Percentiles rank a stretch among this genome's conserved stretches.
Conservation (phyloP, 1,140 invertebrate genomes). For the Zelostemma sp. region DNA sequence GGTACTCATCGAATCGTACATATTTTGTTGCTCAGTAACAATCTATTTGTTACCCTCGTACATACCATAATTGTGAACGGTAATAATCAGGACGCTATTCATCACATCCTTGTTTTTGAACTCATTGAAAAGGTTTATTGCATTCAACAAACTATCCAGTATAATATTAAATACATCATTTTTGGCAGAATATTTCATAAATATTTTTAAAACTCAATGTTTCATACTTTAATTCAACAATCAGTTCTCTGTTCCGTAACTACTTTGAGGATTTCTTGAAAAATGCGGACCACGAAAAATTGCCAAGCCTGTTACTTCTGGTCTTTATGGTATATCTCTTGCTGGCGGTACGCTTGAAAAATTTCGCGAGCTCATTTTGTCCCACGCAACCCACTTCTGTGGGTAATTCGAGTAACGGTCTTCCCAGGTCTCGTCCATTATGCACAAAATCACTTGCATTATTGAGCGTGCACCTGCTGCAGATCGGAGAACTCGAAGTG, state of each 20-base stretch:
- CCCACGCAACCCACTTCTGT: constrained; percentile 35
- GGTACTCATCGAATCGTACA: no score
- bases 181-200: background rate
- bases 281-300: constrained; percentile 27
- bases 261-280: background rate
- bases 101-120: no score
- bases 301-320: constrained; percentile 29
- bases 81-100: no score
- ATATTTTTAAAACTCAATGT: no score
- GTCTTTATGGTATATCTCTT: constrained; percentile 19
- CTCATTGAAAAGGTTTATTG: no score
- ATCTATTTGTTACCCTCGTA: no score
- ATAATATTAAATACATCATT: background rate
- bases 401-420: constrained; percentile 42
- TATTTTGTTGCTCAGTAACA: no score
- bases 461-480: constrained; percentile 49
- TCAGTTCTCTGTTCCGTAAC: no score
- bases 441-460: constrained; percentile 49
- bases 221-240: no score
- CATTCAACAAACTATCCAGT: no score
- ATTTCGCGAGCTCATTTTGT: constrained; percentile 48
- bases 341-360: constrained; percentile 34
- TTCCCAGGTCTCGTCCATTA: constrained; percentile 45
- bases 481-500: constrained; percentile 44
- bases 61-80: no score